These are phyloP conservation scores for Zaprionus inermis DNA, from an alignment of 1,140 invertebrate genomes.

Conservation along the genomic window DNA sequence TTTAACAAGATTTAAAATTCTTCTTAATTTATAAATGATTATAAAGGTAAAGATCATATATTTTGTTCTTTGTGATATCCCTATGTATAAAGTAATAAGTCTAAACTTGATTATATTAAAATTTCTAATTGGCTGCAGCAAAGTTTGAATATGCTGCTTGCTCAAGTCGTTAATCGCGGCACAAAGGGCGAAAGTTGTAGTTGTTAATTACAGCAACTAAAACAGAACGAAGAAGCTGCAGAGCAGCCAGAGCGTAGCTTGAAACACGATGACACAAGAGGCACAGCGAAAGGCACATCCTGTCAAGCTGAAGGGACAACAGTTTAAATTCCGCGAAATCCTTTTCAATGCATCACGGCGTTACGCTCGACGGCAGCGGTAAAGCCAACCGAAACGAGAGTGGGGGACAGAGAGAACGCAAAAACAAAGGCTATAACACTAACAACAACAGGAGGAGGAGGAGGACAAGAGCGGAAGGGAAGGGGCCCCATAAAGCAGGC, in stretches of 20 bases:
- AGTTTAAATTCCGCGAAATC: conserved; percentile 68
- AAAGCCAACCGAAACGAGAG: conserved; percentile 21
- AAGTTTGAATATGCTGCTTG: neutral
- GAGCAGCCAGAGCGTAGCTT: neutral
- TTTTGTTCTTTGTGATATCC: too few relatives aligned
- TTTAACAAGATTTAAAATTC: neutral
- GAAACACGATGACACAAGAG: neutral
- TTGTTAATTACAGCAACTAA: conserved; percentile 38
- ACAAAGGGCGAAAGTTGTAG: conserved; percentile 3
- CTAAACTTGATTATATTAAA: neutral
- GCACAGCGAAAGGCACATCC: conserved; percentile 16
- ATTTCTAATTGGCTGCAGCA: neutral
- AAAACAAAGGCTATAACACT: too few relatives aligned
- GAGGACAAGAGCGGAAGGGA: neutral
- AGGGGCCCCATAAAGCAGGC: conserved; percentile 63
- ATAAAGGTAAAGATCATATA: too few relatives aligned
- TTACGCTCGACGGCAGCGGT: conserved; percentile 49
- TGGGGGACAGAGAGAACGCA: neutral
- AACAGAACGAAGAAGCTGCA: conserved; percentile 19
- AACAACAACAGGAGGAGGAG: neutral
- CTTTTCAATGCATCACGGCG: conserved; percentile 61
- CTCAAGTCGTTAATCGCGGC: neutral
- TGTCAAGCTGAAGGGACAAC: conserved; percentile 36
- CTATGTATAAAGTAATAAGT: neutral
- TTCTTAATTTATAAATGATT: too few relatives aligned